Percentiles rank a stretch among this genome's conserved stretches.
Evolutionary conservation across 2,113 vertebrate genomes (phyloP).

Genomic region (Lepisosteus osseus): DNA sequence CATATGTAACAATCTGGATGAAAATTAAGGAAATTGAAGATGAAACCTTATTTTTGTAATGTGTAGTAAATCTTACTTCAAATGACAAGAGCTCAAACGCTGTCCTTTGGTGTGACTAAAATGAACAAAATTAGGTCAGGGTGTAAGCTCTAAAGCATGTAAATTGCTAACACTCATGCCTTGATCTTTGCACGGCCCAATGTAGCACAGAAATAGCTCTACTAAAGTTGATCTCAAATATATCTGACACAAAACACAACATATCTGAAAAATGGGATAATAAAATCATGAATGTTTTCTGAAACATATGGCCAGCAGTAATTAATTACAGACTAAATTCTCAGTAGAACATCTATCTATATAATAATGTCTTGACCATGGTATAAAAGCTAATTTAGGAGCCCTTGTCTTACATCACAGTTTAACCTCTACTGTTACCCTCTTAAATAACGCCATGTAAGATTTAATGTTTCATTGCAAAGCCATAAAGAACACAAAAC

Average conservation of each 20-base stretch:
- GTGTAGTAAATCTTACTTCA: conserved; percentile 34
- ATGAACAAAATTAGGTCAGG: conserved; percentile 40
- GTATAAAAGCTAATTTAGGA: background rate
- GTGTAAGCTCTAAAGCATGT: conserved; percentile 33
- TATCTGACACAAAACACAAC: too few species aligned
- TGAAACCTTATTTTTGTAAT: conserved; percentile 36
- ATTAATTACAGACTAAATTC: background rate
- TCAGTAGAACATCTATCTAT: background rate
- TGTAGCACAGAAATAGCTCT: too few species aligned
- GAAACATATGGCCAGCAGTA: background rate
- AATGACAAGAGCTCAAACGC: conserved; percentile 23
- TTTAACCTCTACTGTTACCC: background rate
- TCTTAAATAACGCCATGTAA: conserved; percentile 33
- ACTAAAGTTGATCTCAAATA: too few species aligned
- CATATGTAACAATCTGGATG: conserved; percentile 33
- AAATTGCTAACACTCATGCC: conserved; percentile 39
- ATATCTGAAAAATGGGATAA: too few species aligned
- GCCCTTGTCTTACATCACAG: background rate
- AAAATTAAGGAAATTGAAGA: conserved; percentile 39
- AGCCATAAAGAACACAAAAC: conserved; percentile 60
- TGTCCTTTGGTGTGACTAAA: conserved; percentile 30
- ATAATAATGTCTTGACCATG: background rate
- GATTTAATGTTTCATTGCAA: conserved; percentile 56
- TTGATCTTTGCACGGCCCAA: conserved; percentile 1
- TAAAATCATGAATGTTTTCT: too few species aligned